Base-by-base conservation (phyloP, 2,888 invertebrate species). In the Dichetophora obliterata region DNA sequence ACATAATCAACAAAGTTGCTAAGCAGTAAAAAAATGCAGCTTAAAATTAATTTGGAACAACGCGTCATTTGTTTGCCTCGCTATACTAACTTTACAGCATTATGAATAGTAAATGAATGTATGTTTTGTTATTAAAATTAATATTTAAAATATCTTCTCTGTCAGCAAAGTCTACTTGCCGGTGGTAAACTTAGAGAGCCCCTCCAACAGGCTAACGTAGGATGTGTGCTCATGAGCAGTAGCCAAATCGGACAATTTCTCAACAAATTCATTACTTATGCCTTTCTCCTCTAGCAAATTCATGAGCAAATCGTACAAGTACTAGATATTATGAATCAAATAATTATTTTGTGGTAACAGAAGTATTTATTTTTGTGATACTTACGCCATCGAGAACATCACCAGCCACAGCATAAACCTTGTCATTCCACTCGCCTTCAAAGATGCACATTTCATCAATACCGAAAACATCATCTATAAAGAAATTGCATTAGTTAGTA, bases 211-310 rank as follows among this genome's bases (percentile, higher is more conserved):
- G 77, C 93, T 93, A 86, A 99, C 95, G 89, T 99, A 99, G 2
- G 95, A 93, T 2, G 93, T 91, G 88, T 99, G 98, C 89, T 99
- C 99, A 87, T 98, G 98, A 1, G 93, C 92, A 3, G 99, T 98
- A 87, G 96, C 95, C 88, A 96, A 93, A 79, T 95, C 94, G 0
- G 96, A 93, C 24, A 99, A 87, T 86, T 97, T 95, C 83, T 96
- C 95, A 0, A 94, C 95, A 90, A 99, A 98, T 80, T 97, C 96
- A 85, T 97, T 97, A 85, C 95, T 94, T 79, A 99, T 91, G 50
- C 99, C 99, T 83, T 99, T 96, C 88, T 99, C 99, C 89, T 98
- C 98, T 77, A 99, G 91, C 82, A 97, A 92, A 87, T 98, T 98
- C 94, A 99, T 95, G 81, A 99, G 90, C 68, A 98, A 91, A 88